Evolutionary conservation across 1,140 invertebrate genomes (phyloP).

Genomic region (Drosophila ananassae): DNA sequence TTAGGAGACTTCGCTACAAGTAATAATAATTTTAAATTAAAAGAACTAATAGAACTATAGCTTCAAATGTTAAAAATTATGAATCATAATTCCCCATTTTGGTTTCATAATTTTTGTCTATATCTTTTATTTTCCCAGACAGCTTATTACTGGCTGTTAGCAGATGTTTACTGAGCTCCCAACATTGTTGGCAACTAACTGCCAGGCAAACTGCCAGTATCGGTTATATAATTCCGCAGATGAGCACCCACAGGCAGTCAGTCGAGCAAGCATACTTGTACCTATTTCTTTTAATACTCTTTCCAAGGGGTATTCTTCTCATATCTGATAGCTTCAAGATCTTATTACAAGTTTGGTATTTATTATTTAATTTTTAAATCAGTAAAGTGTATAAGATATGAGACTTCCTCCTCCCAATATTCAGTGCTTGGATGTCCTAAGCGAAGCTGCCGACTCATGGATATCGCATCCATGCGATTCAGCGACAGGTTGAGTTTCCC

Average conservation of each 20-base stretch:
- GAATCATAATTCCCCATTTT: not conserved
- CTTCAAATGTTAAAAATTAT: too few species aligned
- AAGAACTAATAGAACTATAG: too few species aligned
- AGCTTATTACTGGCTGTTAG: slow-evolving; percentile 9
- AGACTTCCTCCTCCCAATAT: not conserved
- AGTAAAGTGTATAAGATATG: not conserved
- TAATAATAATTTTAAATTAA: too few species aligned
- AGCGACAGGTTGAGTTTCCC: slow-evolving; percentile 26
- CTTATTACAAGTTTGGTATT: not conserved
- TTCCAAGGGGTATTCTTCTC: not conserved
- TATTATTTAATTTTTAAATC: too few species aligned
- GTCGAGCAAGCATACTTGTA: not conserved
- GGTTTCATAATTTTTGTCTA: not conserved
- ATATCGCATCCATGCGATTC: slow-evolving; percentile 2
- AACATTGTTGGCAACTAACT: slow-evolving; percentile 16
- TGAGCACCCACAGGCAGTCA: slow-evolving; percentile 10
- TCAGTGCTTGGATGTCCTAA: slow-evolving; percentile 13
- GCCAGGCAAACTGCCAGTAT: not conserved
- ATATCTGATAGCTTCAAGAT: too few species aligned
- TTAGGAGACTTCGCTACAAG: too few species aligned
- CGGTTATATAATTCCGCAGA: slow-evolving; percentile 25
- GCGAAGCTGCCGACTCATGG: slow-evolving; percentile 13
- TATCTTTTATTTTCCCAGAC: not conserved
- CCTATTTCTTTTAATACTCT: not conserved
- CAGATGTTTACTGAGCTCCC: slow-evolving; percentile 10